Evolutionary conservation across 2,797 vertebrate species (phyloP).

Genomic region (Aldrovandia affinis): DNA sequence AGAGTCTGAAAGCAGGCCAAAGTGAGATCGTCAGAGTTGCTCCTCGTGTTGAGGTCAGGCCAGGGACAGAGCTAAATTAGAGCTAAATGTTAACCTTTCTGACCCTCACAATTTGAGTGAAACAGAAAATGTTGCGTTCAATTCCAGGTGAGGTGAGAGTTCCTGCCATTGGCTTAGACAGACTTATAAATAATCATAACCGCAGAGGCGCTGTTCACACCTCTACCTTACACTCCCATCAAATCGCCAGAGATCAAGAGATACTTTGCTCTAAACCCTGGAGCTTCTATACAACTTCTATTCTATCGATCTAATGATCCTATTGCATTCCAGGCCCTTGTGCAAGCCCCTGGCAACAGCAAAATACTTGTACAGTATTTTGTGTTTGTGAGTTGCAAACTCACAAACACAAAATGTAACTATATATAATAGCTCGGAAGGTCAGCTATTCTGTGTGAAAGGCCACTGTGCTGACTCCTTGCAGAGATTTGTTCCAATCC

Average conservation of each 20-base stretch:
- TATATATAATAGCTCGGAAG: neutral
- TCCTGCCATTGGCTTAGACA: neutral
- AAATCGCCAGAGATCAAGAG: too few species aligned
- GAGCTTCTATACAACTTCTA: neutral
- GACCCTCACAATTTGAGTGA: neutral
- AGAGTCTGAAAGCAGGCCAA: neutral
- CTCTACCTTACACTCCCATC: neutral
- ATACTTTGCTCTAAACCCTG: too few species aligned
- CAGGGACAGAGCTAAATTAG: conserved; percentile 15
- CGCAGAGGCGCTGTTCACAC: neutral
- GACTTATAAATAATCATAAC: conserved; percentile 1
- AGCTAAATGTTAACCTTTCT: neutral
- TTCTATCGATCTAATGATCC: too few species aligned
- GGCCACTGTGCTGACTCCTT: neutral
- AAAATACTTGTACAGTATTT: neutral
- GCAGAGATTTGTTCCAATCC: neutral
- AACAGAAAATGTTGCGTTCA: neutral
- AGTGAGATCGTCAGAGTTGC: neutral
- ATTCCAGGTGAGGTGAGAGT: neutral
- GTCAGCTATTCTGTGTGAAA: neutral
- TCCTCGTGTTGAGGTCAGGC: neutral
- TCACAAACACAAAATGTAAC: too few species aligned
- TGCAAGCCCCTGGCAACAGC: neutral
- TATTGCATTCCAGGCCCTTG: neutral
- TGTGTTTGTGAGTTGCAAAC: neutral